Conservation (phyloP, 2,797 vertebrate genomes). For the Crypturellus tataupa region DNA sequence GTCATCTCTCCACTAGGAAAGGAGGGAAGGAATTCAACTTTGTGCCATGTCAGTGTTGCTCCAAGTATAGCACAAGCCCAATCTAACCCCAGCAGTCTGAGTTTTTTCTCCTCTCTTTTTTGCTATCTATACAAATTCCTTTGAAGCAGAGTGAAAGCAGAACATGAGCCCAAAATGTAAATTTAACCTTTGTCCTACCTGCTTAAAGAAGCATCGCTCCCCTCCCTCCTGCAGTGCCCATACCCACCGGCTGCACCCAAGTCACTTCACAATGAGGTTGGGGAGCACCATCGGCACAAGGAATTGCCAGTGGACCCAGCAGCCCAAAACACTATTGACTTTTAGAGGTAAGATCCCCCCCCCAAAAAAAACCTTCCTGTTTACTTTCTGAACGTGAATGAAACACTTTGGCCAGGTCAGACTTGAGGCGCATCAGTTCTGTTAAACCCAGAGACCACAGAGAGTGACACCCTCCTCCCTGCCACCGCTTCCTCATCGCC, state of each 20-base stretch:
- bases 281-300: neutral
- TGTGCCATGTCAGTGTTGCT: neutral
- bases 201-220: neutral
- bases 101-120: neutral
- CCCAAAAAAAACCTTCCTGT: neutral
- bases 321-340: slow-evolving; percentile 35
- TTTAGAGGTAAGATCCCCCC: slow-evolving; percentile 1
- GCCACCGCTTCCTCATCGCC: neutral
- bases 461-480: neutral
- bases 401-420: neutral
- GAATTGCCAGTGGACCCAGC: slow-evolving; percentile 35
- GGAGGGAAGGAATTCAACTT: neutral
- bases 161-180: neutral
- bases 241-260: slow-evolving; percentile 23
- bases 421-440: slow-evolving; percentile 20
- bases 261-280: slow-evolving; percentile 7
- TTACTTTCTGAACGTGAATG: slow-evolving; percentile 12
- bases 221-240: neutral
- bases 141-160: neutral
- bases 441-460: neutral
- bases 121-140: neutral
- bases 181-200: slow-evolving; percentile 34
- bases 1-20: neutral
- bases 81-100: neutral
- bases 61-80: neutral